Evolutionary conservation across 1,140 invertebrate genomes (phyloP).

Genomic region (Argopecten irradians): DNA sequence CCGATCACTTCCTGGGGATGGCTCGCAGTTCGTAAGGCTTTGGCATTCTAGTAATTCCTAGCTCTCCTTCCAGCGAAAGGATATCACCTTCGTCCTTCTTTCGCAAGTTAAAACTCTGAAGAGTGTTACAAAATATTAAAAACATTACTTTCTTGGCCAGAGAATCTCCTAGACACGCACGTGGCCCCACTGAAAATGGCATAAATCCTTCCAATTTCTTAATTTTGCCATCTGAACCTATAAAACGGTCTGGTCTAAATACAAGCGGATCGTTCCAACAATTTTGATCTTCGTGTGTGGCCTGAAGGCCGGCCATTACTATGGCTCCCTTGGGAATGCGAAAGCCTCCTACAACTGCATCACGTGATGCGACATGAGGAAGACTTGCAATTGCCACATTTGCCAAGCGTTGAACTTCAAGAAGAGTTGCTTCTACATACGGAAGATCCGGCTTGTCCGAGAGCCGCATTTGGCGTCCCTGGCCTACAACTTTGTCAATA

Average conservation of each 20-base stretch:
- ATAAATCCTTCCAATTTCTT: conserved; percentile 50
- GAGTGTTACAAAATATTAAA: conserved; percentile 12
- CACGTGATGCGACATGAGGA: conserved; percentile 61
- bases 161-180: conserved; percentile 28
- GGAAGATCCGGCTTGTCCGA: conserved; percentile 36
- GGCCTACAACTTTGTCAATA: conserved; percentile 80
- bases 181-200: conserved; percentile 47
- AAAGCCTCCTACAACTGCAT: conserved; percentile 64
- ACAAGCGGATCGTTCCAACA: conserved; percentile 83
- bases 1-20: background rate
- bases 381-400: conserved; percentile 67
- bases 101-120: conserved; percentile 27
- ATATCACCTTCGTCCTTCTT: conserved; percentile 27
- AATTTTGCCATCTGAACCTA: conserved; percentile 64
- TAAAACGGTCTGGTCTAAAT: conserved; percentile 83
- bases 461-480: conserved; percentile 8
- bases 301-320: conserved; percentile 69
- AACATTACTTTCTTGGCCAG: conserved; percentile 29
- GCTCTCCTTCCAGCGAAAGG: background rate
- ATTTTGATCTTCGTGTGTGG: conserved; percentile 67
- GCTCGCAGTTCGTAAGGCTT: conserved; percentile 22
- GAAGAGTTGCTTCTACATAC: conserved; percentile 46
- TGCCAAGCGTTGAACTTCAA: conserved; percentile 44
- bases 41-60: conserved; percentile 24
- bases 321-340: conserved; percentile 67